Evolutionary conservation across 2,888 invertebrate genomes (phyloP).

Genomic region (Protophormia terraenovae): DNA sequence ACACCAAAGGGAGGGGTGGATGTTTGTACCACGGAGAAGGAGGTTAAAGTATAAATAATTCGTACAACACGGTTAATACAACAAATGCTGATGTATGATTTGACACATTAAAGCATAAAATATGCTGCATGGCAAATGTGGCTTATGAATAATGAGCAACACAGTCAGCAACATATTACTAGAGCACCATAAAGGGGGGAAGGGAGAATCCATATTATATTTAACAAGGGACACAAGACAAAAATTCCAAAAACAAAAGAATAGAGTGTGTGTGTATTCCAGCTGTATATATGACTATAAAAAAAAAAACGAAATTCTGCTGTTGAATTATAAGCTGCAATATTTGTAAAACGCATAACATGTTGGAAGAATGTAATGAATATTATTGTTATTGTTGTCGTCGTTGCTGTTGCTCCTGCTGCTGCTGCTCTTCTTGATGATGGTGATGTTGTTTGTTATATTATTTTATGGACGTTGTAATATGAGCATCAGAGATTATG

Average conservation of each 20-base stretch:
- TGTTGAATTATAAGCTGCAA: constrained; percentile 62
- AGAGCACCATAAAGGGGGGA: background rate
- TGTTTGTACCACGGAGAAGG: no score
- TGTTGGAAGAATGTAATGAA: constrained; percentile 53
- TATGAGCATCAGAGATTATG: constrained; percentile 74
- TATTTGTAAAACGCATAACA: constrained; percentile 68
- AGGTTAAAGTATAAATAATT: background rate
- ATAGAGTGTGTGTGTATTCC: no score
- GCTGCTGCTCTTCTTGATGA: background rate
- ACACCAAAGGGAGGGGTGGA: background rate
- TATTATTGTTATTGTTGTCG: constrained; percentile 37
- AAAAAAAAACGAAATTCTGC: background rate
- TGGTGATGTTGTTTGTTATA: background rate
- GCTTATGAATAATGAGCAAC: constrained; percentile 69
- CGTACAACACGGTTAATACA: constrained; percentile 46
- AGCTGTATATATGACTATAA: constrained; percentile 17
- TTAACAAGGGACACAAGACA: background rate
- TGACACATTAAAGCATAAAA: constrained; percentile 78
- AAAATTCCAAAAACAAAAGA: no score
- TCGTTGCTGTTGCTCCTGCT: background rate
- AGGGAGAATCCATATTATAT: background rate
- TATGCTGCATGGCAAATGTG: constrained; percentile 68
- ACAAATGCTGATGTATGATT: constrained; percentile 78
- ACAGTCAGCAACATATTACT: constrained; percentile 8
- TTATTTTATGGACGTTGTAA: constrained; percentile 56